Conservation (phyloP, 2,113 vertebrate species). For the Podilymbus podiceps region DNA sequence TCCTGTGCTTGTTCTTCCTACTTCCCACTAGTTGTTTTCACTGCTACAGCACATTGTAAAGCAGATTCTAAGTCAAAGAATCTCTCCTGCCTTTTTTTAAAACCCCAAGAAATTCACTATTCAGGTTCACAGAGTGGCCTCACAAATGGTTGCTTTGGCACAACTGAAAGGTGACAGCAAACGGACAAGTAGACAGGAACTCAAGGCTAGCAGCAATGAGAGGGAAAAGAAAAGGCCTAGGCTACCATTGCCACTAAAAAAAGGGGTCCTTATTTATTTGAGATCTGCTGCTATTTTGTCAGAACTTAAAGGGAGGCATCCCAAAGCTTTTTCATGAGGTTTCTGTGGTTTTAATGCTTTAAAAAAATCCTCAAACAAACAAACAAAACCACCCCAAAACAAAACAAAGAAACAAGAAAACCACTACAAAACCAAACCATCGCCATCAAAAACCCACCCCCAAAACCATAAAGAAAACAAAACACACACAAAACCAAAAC, state of each 20-base stretch:
- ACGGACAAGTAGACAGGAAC: neutral
- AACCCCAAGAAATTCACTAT: neutral
- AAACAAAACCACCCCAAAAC: too few species aligned
- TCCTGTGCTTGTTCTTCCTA: conserved; percentile 7
- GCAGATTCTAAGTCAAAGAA: neutral
- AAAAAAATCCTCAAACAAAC: neutral
- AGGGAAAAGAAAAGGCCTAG: neutral
- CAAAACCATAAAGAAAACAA: neutral
- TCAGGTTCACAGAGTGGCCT: accelerated
- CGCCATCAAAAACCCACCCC: too few species aligned
- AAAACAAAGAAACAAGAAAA: too few species aligned
- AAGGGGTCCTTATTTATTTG: neutral
- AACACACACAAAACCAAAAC: too few species aligned
- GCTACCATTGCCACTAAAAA: neutral
- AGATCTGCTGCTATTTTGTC: neutral
- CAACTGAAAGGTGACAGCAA: neutral
- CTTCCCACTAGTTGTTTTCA: conserved; percentile 6
- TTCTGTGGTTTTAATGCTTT: neutral
- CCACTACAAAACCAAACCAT: neutral
- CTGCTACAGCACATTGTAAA: neutral
- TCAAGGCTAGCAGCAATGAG: neutral
- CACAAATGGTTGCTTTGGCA: neutral
- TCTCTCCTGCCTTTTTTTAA: neutral
- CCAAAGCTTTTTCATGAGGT: neutral
- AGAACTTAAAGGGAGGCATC: neutral